Percentiles rank a stretch among this genome's conserved stretches.
Conservation (phyloP, 2,888 invertebrate genomes). For the Clunio marinus region DNA sequence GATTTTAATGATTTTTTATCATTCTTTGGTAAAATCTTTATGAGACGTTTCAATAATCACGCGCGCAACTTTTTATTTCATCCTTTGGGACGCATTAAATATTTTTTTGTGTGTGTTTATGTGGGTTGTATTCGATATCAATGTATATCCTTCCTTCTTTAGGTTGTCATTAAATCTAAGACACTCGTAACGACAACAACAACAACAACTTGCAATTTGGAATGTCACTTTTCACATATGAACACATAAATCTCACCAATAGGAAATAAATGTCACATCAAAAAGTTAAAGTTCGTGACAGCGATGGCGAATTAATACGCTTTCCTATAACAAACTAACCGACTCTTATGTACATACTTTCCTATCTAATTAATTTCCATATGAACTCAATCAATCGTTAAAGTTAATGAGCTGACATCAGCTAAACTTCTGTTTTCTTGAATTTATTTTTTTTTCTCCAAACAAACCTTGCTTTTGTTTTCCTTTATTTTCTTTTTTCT, state of each 20-base stretch:
- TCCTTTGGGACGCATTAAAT: too few relatives aligned
- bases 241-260: background rate
- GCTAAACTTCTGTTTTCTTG: too few relatives aligned
- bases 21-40: background rate
- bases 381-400: background rate
- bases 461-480: background rate
- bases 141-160: too few relatives aligned
- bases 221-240: background rate
- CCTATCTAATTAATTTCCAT: background rate
- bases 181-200: too few relatives aligned
- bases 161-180: too few relatives aligned
- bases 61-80: constrained; percentile 5
- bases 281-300: background rate
- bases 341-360: too few relatives aligned
- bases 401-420: too few relatives aligned
- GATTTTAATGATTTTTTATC: background rate
- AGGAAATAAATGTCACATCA: background rate
- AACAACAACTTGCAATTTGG: background rate
- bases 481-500: background rate
- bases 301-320: background rate
- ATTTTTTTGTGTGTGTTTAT: too few relatives aligned
- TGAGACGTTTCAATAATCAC: background rate
- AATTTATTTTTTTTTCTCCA: background rate
- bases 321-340: background rate
- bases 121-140: too few relatives aligned